Evolutionary conservation across 2,888 invertebrate genomes (phyloP), one percentile per base, ranked within the genome.

Genomic region (Gasteruption jaculator): DNA sequence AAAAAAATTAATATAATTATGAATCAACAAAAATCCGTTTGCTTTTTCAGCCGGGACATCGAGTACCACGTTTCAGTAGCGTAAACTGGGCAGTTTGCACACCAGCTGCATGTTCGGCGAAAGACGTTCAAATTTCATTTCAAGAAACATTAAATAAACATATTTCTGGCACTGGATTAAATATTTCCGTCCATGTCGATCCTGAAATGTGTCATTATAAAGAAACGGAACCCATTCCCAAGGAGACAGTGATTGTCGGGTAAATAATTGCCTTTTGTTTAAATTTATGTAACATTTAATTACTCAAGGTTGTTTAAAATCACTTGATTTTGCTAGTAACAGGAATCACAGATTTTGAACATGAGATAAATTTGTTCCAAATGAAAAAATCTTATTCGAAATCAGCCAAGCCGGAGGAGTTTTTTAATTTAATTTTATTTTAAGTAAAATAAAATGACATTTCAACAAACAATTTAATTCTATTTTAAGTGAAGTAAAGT

Each of bases 21-120:
- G n/a, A 24, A n/a, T n/a, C n/a, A 24, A 24, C 24, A 24, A 8
- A 24, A 24, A n/a, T 22, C 7, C 24, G 10, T 8, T 22, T 7
- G 10, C 24, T 22, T 22, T 71, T 71, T 36, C 56, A 85, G 84
- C 82, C 83, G 30, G 83, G 83, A 5, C 84, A 85, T 63, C 73
- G 83, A 46, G 80, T 84, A 5, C 84, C 84, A 1, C 73, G 82
- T 47, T 83, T 78, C 56, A 79, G 80, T 3, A 75, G 79, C 11
- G 74, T 83, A 34, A 80, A 82, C 52, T 84, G 83, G 83, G 83
- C 78, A 3, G 60, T 83, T 10, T 85, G 84, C 56, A 74, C 81
- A n/a, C 84, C 84, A 2, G 72, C 76, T 3, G 73, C 76, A 1
- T 85, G 84, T 60, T 73, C 74, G 1, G 48, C 76, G 6, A 58